Percentiles rank a stretch among this genome's conserved stretches.
Conservation (phyloP, 2,797 vertebrate genomes). For the Vultur gryphus region DNA sequence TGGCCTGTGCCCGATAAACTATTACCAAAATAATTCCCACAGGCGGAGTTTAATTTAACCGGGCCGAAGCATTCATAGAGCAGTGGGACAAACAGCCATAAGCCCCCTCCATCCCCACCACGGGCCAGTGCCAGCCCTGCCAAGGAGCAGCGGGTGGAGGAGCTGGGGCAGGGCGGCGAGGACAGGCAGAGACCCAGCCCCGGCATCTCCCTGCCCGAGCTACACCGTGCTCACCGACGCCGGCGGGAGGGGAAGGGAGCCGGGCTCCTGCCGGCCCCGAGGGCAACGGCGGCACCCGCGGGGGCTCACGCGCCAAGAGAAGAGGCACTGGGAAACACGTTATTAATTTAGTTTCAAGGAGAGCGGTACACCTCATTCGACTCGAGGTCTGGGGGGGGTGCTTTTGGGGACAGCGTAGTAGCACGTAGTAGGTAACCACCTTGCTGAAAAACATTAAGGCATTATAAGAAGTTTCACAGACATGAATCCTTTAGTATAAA, state of each 20-base stretch:
- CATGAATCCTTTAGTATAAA: background rate
- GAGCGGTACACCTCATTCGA: fast-evolving
- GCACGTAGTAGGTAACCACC: background rate
- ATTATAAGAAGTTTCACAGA: background rate
- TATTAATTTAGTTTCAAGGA: background rate
- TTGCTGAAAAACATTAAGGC: background rate
- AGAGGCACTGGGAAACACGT: background rate
- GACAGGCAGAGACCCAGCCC: background rate
- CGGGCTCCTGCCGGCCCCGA: fast-evolving
- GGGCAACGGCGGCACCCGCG: fast-evolving
- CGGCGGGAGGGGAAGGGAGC: fast-evolving
- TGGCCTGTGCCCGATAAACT: fast-evolving
- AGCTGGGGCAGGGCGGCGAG: fast-evolving
- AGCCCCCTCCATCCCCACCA: background rate
- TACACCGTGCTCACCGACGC: fast-evolving
- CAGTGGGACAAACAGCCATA: fast-evolving
- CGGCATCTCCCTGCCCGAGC: fast-evolving
- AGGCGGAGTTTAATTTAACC: fast-evolving
- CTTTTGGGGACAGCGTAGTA: fast-evolving
- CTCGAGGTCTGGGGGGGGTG: no score
- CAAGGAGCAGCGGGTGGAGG: fast-evolving
- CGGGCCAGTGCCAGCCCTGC: background rate
- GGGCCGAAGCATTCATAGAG: fast-evolving
- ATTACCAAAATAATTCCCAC: background rate
- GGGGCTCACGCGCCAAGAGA: fast-evolving